A percentile compares a stretch with the other conserved stretches of the same genome.
phyloP scores from a whole-genome alignment of 92 coral and sea anemone genomes.

The Porites rus region DNA sequence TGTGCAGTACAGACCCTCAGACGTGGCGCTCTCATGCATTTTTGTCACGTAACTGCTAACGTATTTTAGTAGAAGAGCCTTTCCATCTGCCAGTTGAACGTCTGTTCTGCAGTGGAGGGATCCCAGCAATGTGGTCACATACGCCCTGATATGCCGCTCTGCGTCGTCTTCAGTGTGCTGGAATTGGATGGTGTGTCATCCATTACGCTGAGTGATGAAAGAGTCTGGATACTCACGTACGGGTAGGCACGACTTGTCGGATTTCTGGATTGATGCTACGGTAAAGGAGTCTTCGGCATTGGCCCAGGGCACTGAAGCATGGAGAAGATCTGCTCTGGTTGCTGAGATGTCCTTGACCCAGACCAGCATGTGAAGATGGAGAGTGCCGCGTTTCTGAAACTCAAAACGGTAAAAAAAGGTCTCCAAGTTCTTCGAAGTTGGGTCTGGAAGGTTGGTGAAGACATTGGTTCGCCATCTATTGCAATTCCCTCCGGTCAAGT shows the following conservation, averaged over 20 bases:
- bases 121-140: conserved; percentile 13
- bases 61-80: conserved; percentile 37
- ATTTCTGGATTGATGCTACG: background rate
- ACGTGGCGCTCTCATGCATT: conserved; percentile 26
- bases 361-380: background rate
- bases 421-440: background rate
- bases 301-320: conserved; percentile 53
- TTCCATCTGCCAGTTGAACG: conserved; percentile 30
- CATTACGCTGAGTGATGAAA: background rate
- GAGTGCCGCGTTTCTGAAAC: conserved; percentile 52
- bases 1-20: background rate
- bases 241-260: conserved; percentile 34
- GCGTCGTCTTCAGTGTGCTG: conserved; percentile 41
- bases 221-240: background rate
- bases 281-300: conserved; percentile 27
- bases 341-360: too few relatives aligned
- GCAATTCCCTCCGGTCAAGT: conserved; percentile 37
- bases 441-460: background rate
- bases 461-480: conserved; percentile 34
- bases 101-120: conserved; percentile 45
- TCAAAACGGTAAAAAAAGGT: conserved; percentile 62
- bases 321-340: background rate
- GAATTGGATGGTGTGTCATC: background rate
- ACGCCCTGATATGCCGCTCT: conserved; percentile 12
- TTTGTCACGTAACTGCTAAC: conserved; percentile 37